These are phyloP conservation scores for Parnassius smintheus DNA, from an alignment of 2,888 invertebrate genomes.

Conservation along the genomic window DNA sequence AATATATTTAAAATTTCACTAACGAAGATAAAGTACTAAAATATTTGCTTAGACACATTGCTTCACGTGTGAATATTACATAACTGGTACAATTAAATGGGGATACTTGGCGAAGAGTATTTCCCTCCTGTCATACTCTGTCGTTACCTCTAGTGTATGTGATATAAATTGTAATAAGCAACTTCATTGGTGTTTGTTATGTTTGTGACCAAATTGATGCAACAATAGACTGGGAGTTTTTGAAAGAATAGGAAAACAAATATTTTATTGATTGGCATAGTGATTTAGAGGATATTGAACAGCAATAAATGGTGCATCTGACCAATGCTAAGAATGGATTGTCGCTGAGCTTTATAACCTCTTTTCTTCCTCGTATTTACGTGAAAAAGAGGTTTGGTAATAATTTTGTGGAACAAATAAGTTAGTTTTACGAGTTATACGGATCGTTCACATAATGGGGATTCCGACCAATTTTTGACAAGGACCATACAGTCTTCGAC, in stretches of 20 bases:
- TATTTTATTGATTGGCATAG: too few relatives aligned
- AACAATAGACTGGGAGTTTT: too few relatives aligned
- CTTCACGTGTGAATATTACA: conserved; percentile 1
- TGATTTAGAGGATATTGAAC: neutral
- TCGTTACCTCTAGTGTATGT: conserved; percentile 7
- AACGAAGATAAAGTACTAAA: too few relatives aligned
- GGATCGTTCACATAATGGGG: neutral
- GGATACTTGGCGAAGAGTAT: neutral
- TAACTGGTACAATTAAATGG: neutral
- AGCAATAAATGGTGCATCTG: neutral
- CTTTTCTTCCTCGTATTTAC: neutral
- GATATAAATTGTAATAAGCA: conserved; percentile 10
- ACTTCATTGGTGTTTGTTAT: neutral
- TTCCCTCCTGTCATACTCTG: neutral
- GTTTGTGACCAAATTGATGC: neutral
- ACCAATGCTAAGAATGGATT: neutral
- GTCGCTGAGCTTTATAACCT: neutral
- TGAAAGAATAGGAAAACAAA: too few relatives aligned
- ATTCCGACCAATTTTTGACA: neutral
- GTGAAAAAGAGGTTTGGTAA: neutral
- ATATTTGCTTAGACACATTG: neutral
- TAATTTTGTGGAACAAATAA: neutral
- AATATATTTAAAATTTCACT: too few relatives aligned
- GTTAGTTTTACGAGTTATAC: neutral
- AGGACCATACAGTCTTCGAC: too few relatives aligned